These are phyloP conservation scores for Megaleporinus macrocephalus DNA, from an alignment of 2,113 vertebrate species.

Conservation along the genomic window DNA sequence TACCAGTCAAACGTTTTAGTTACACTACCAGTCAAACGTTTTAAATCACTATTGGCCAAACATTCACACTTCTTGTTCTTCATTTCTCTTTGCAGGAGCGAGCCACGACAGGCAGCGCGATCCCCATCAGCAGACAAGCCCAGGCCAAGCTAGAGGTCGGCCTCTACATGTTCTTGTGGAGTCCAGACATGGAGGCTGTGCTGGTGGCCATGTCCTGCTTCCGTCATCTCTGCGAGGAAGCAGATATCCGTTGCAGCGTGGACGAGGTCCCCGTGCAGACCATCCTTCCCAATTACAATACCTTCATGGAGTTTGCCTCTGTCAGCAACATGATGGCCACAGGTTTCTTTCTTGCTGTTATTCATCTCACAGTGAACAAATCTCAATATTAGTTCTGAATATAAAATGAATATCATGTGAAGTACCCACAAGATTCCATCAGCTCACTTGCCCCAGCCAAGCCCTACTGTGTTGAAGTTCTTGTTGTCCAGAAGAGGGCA, in stretches of 20 bases:
- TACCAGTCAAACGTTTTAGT: no score
- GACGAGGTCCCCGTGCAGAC: constrained; percentile 95
- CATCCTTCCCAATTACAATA: constrained; percentile 94
- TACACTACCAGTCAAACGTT: no score
- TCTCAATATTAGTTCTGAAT: no score
- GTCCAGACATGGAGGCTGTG: constrained; percentile 91
- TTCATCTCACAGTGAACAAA: background rate
- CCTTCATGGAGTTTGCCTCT: constrained; percentile 96
- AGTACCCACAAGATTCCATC: no score
- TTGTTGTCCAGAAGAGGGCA: constrained; percentile 26
- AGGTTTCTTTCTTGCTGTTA: constrained; percentile 71
- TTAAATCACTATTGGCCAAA: no score
- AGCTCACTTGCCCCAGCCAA: no score
- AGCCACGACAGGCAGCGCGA: constrained; percentile 82
- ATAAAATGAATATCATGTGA: no score
- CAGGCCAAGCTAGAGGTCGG: constrained; percentile 93
- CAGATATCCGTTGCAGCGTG: constrained; percentile 90
- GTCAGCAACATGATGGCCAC: constrained; percentile 97
- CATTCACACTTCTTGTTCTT: no score
- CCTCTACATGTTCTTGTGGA: constrained; percentile 96
- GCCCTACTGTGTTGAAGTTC: background rate
- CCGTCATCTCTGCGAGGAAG: constrained; percentile 95
- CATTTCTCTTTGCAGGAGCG: constrained; percentile 80
- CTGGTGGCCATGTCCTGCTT: constrained; percentile 98
- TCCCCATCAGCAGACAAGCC: constrained; percentile 88